phyloP scores from a whole-genome alignment of 2,113 vertebrate genomes.

The Cichladusa arquata region DNA sequence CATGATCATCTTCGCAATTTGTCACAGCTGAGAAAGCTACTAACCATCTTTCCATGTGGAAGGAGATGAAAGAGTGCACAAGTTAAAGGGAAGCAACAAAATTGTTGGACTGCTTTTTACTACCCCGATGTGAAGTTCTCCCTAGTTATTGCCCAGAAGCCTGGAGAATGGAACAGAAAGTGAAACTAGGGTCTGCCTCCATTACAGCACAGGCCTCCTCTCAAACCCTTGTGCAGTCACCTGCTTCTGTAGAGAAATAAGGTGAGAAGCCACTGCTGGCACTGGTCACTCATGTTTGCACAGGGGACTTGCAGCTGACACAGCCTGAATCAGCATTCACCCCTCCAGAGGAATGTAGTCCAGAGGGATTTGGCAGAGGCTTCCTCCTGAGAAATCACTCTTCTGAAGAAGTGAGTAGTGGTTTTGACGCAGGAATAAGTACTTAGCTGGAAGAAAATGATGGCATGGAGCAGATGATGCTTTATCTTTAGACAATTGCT shows the following conservation, averaged over 20 bases:
- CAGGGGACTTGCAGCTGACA: neutral
- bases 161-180: neutral
- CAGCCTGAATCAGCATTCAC: neutral
- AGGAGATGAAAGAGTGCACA: neutral
- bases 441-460: neutral
- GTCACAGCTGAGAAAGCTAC: neutral
- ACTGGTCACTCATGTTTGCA: neutral
- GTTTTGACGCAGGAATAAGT: fast-evolving
- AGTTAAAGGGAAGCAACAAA: neutral
- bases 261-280: neutral
- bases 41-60: neutral
- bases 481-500: neutral
- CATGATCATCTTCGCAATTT: neutral
- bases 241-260: neutral
- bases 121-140: fast-evolving
- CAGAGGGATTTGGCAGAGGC: neutral
- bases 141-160: neutral
- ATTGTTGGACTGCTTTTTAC: neutral
- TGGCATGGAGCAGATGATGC: neutral
- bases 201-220: neutral
- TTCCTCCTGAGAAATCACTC: neutral
- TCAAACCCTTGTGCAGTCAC: neutral
- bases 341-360: neutral
- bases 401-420: neutral
- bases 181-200: neutral